Evolutionary conservation across 1,140 invertebrate species (phyloP).

Genomic region (Drosophila pseudoananassae): DNA sequence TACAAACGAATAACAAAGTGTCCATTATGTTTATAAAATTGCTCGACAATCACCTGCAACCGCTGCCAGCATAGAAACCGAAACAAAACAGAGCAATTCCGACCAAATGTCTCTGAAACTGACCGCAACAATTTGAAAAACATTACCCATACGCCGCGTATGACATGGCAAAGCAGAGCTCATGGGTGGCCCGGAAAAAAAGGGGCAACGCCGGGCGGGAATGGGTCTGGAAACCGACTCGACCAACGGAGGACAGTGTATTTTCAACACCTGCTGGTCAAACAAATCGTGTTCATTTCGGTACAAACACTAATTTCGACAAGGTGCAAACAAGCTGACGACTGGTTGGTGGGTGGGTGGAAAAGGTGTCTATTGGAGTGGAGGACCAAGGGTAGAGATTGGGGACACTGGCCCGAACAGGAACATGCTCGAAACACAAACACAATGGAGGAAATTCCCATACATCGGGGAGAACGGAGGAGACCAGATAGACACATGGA

Average conservation of each 20-base stretch:
- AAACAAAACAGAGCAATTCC: conserved; percentile 45
- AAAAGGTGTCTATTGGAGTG: not conserved
- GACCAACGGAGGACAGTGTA: conserved; percentile 54
- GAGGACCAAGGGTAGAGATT: conserved; percentile 1
- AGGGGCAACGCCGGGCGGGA: not conserved
- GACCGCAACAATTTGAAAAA: conserved; percentile 77
- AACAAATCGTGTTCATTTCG: conserved; percentile 81
- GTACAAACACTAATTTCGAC: conserved; percentile 81
- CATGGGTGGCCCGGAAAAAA: conserved; percentile 15
- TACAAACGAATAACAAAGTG: conserved; percentile 36
- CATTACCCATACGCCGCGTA: conserved; percentile 76
- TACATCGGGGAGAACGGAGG: not conserved
- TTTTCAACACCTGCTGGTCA: conserved; percentile 81
- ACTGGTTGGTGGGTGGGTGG: not conserved
- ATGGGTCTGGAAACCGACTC: conserved; percentile 25
- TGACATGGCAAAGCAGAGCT: conserved; percentile 40
- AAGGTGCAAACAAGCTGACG: conserved; percentile 80
- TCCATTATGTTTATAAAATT: conserved; percentile 43
- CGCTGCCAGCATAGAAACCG: conserved; percentile 38
- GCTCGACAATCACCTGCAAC: conserved; percentile 37
- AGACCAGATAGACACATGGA: conserved; percentile 21
- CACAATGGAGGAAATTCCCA: conserved; percentile 38
- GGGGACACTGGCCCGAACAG: conserved; percentile 47
- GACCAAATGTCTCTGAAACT: conserved; percentile 55
- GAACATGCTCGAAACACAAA: conserved; percentile 51